phyloP scores from a whole-genome alignment of 53 echinoderm and acorn worm species.

The Paracentrotus lividus region DNA sequence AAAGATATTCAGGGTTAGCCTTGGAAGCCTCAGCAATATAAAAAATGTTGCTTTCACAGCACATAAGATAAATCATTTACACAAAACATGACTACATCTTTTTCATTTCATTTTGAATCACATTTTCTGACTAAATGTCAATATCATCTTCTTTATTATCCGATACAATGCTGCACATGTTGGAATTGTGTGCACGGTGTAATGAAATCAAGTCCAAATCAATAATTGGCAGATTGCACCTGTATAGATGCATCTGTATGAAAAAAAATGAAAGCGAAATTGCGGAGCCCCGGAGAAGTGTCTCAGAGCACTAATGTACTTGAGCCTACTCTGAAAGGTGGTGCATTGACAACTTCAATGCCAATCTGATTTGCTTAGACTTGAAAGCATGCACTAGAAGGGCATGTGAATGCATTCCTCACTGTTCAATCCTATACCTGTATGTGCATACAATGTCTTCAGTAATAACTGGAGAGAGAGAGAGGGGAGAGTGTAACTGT shows the following conservation, averaged over 20 bases:
- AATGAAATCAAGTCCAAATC: background rate
- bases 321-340: background rate
- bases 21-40: too few relatives aligned
- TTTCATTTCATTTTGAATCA: background rate
- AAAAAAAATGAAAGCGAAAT: background rate
- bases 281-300: background rate
- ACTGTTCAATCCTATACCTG: background rate
- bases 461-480: conserved; percentile 9
- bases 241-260: too few relatives aligned
- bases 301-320: background rate
- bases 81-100: too few relatives aligned
- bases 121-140: background rate
- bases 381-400: background rate
- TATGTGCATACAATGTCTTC: conserved; percentile 5
- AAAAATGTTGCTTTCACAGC: too few relatives aligned
- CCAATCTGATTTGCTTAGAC: background rate
- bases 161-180: background rate
- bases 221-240: background rate
- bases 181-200: background rate
- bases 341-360: background rate
- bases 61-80: too few relatives aligned
- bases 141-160: background rate
- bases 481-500: background rate
- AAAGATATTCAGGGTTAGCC: too few relatives aligned
- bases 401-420: background rate